A percentile compares a stretch with the other conserved stretches of the same genome.
phyloP scores from a whole-genome alignment of 2,888 invertebrate genomes.

The Apeira syringaria region DNA sequence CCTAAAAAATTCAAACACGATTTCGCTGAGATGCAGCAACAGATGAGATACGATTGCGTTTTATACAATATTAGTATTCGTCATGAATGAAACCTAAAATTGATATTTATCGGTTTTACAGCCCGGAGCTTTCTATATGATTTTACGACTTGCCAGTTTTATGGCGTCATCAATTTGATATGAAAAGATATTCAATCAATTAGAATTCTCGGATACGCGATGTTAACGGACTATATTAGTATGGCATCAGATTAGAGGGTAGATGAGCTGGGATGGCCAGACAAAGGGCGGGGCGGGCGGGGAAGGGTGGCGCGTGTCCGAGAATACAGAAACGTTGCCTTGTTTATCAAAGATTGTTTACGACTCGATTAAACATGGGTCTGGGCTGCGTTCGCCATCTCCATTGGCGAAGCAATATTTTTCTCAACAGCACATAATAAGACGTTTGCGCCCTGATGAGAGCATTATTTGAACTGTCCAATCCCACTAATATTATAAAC shows the following conservation, averaged over 20 bases:
- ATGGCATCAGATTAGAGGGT: conserved; percentile 68
- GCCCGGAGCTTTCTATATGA: conserved; percentile 6
- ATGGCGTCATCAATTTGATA: conserved; percentile 31
- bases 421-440: too few species aligned
- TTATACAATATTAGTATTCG: conserved; percentile 2
- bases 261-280: conserved; percentile 57
- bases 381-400: too few species aligned
- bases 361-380: too few species aligned
- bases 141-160: conserved; percentile 16
- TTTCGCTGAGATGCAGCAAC: not conserved
- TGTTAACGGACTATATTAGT: conserved; percentile 42
- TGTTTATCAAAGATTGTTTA: conserved; percentile 16
- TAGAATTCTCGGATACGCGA: conserved; percentile 20
- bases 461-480: too few species aligned
- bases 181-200: conserved; percentile 23
- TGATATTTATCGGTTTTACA: conserved; percentile 9
- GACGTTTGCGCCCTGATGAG: too few species aligned
- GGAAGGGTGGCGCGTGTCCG: conserved; percentile 59
- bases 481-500: too few species aligned
- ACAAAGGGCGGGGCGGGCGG: conserved; percentile 54
- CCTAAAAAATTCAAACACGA: not conserved
- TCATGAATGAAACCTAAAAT: conserved; percentile 8
- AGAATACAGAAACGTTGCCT: conserved; percentile 50
- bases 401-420: too few species aligned
- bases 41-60: not conserved